Evolutionary conservation across 2,888 invertebrate species (phyloP).

Genomic region (Acanthosepion esculentum): DNA sequence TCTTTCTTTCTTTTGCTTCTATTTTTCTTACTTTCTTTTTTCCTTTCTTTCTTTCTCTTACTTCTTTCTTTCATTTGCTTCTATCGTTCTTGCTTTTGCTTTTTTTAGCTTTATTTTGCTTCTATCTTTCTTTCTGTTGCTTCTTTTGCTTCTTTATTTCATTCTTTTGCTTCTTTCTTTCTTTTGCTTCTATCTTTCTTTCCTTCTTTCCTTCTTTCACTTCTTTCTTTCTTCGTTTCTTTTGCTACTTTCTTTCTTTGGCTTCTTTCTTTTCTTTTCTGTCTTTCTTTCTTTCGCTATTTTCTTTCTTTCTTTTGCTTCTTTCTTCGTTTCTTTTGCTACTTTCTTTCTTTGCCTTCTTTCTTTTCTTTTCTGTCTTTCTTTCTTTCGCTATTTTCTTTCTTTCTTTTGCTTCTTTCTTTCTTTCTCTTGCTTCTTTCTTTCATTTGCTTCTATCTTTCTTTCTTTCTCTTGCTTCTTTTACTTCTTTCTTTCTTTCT

Average conservation of each 20-base stretch:
- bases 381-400: no score
- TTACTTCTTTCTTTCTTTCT: no score
- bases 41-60: neutral
- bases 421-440: no score
- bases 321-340: no score
- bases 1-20: neutral
- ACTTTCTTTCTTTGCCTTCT: neutral
- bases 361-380: neutral
- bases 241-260: neutral
- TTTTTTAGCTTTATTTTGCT: neutral
- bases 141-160: neutral
- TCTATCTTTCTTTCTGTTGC: neutral
- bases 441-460: no score
- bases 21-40: neutral
- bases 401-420: no score
- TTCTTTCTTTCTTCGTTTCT: neutral
- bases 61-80: neutral
- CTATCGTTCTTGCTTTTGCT: neutral
- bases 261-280: neutral
- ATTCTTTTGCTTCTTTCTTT: neutral
- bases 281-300: neutral
- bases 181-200: rapidly evolving
- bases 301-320: neutral
- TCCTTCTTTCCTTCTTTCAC: neutral
- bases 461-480: no score